Evolutionary conservation across 2,113 vertebrate genomes (phyloP), one percentile per base, ranked within the genome.

Genomic region (Gadus macrocephalus): DNA sequence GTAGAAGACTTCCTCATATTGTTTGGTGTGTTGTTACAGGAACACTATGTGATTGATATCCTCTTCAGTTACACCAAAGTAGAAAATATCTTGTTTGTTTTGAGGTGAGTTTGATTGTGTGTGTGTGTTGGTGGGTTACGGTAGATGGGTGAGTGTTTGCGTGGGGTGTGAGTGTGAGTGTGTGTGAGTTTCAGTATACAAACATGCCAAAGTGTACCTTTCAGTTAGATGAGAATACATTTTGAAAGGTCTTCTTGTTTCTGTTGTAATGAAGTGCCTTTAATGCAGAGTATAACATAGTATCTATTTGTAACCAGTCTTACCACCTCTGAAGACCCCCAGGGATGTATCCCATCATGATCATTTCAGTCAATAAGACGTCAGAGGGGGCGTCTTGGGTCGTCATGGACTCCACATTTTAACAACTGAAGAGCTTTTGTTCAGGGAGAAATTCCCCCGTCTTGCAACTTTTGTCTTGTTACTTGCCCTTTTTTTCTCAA

Each of bases 1-100:
- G 53, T 74, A 71, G 67, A 86, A 60, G 25, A 83, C 85, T 88
- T 91, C 89, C 87, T 83, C 59, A 82, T 73, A 91, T 92, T 91
- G 89, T 90, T 71, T 72, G 53, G 22, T 64, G 72, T 75, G 76
- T 75, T 81, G 86, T 85, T 87, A 66, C 82, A 89, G 90, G 90
- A 90, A 81, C 68, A 78, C 65, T 53, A 64, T 75, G 77, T 87
- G 78, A 87, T 87, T 85, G 75, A 88, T 81, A 75, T 71, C 69
- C 69, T 59, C 31, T 5, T 38, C 64, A 66, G 59, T 67, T 28
- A 27, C 42, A 3, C 38, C 70, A 53, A 53, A 64, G 69, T 49
- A 66, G 62, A 71, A 59, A 17, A 12, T 4, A 4, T 19, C 20
- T 65, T 65, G 62, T 76, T 55, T 71, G 31, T 67, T 70, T 75